Percentiles rank a stretch among this genome's conserved stretches.
phyloP scores from a whole-genome alignment of 2,797 vertebrate genomes.

The Natrix natrix region DNA sequence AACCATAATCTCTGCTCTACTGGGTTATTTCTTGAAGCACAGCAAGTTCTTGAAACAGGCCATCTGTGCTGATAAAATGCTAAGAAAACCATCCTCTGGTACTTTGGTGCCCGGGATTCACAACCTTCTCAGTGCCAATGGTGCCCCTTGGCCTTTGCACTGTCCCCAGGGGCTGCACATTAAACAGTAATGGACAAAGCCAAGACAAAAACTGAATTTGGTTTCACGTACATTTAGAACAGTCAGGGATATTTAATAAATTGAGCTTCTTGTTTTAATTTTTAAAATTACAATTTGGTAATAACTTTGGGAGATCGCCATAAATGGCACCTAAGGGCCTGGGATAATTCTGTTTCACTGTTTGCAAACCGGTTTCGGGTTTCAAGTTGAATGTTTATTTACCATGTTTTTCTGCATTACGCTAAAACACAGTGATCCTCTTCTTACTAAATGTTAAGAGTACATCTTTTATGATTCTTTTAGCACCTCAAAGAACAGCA shows the following conservation, averaged over 20 bases:
- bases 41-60: neutral
- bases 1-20: neutral
- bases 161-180: neutral
- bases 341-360: neutral
- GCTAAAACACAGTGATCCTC: constrained; percentile 31
- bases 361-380: constrained; percentile 25
- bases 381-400: constrained; percentile 21
- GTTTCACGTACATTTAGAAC: neutral
- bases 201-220: neutral
- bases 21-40: neutral
- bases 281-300: neutral
- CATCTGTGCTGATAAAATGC: neutral
- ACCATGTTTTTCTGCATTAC: constrained; percentile 16
- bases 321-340: neutral
- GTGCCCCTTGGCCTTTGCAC: neutral
- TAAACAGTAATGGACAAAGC: neutral
- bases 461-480: constrained; percentile 37
- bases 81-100: constrained; percentile 8
- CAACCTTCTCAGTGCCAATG: neutral
- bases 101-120: neutral
- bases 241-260: neutral
- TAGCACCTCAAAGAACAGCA: constrained; percentile 11
- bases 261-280: neutral
- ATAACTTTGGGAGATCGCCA: neutral
- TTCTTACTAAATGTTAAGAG: constrained; percentile 35